phyloP scores from a whole-genome alignment of 1,140 invertebrate species.

The Drosophila pachea region DNA sequence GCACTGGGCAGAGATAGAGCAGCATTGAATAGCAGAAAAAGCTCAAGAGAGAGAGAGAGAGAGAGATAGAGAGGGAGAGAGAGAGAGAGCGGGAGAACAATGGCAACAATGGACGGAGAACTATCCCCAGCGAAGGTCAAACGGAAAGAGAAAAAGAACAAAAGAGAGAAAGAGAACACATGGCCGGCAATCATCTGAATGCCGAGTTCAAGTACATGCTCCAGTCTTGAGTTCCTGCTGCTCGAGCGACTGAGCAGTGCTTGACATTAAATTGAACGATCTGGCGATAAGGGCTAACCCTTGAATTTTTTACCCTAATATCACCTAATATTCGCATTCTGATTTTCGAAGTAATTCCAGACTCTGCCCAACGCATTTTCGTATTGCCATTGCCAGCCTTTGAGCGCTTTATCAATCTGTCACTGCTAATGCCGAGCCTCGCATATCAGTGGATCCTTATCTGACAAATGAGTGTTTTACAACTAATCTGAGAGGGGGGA shows the following conservation, averaged over 20 bases:
- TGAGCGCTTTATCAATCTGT: conserved; percentile 9
- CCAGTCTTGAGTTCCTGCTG: not conserved
- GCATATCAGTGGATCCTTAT: conserved; percentile 17
- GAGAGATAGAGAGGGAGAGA: no score
- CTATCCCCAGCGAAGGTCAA: no score
- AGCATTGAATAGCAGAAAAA: no score
- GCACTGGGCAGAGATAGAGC: no score
- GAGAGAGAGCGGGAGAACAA: no score
- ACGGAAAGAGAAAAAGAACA: no score
- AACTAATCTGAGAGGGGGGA: not conserved
- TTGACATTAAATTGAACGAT: not conserved
- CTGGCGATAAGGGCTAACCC: not conserved
- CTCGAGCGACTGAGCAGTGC: not conserved
- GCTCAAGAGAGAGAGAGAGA: no score
- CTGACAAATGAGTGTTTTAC: conserved; percentile 20
- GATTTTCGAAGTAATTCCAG: not conserved
- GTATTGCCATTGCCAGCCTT: conserved; percentile 1
- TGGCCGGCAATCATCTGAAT: not conserved
- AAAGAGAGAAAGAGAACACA: not conserved
- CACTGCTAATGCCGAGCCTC: not conserved
- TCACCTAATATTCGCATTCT: not conserved
- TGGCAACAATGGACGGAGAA: no score
- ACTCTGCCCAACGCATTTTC: not conserved
- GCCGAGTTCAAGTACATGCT: not conserved
- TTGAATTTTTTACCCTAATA: not conserved